Percentiles rank a stretch among this genome's conserved stretches.
phyloP scores from a whole-genome alignment of 30 jellyfish, hydroid and myxozoan genomes.

The Catostylus mosaicus region DNA sequence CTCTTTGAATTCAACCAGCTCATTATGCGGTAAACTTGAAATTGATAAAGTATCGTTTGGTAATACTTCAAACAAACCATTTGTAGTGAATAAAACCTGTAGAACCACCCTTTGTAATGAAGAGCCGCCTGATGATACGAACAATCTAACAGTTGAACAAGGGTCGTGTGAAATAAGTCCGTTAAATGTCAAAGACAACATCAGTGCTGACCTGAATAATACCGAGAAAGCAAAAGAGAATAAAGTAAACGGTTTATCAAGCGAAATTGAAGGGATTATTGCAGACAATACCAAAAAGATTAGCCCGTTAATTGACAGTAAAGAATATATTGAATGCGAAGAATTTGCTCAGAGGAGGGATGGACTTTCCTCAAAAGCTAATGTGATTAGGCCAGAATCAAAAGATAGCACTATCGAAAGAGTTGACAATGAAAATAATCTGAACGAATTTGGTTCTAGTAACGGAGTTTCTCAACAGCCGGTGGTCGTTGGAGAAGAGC shows the following conservation, averaged over 20 bases:
- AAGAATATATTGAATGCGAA: constrained; percentile 27
- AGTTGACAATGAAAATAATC: neutral
- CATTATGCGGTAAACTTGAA: too few species aligned
- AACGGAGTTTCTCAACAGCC: neutral
- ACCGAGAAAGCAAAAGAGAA: neutral
- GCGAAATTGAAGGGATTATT: constrained; percentile 7
- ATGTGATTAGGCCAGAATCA: constrained; percentile 14
- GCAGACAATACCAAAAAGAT: constrained; percentile 24
- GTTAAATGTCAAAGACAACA: neutral
- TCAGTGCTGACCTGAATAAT: neutral
- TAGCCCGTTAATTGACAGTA: constrained; percentile 28
- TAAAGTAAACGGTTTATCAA: constrained; percentile 2
- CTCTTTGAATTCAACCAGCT: too few species aligned
- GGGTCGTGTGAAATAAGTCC: neutral
- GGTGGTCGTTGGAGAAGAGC: too few species aligned
- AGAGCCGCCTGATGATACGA: neutral
- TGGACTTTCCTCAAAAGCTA: constrained; percentile 17
- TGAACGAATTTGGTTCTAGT: neutral
- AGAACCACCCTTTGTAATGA: neutral
- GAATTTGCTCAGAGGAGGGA: constrained; percentile 21
- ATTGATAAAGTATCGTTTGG: neutral
- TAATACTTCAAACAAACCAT: neutral
- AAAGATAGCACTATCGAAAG: constrained; percentile 4
- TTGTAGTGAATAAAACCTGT: neutral
- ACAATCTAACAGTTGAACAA: neutral